Evolutionary conservation across 92 coral and sea anemone species (phyloP).

Genomic region (Montipora capitata): DNA sequence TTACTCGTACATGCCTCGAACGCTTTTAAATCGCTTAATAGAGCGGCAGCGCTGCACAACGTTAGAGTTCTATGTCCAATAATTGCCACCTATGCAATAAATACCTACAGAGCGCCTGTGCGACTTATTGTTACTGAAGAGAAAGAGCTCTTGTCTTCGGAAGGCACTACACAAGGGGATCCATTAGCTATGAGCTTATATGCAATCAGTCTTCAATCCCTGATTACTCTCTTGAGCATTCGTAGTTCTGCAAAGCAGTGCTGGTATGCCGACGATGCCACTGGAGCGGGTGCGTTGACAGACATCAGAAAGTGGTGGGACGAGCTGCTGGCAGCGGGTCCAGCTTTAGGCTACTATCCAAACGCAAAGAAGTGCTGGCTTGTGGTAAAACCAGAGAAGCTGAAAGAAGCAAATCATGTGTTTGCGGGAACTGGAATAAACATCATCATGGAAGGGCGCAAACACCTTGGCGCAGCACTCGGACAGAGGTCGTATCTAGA

Average conservation of each 20-base stretch:
- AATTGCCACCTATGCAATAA: slow-evolving; percentile 49
- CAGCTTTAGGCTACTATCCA: slow-evolving; percentile 53
- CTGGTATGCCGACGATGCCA: slow-evolving; percentile 20
- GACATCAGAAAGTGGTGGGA: slow-evolving; percentile 73
- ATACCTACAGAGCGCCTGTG: slow-evolving; percentile 56
- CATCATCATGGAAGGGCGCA: slow-evolving; percentile 67
- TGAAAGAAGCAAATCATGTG: slow-evolving; percentile 19
- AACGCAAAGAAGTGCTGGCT: slow-evolving; percentile 69
- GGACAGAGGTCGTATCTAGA: slow-evolving; percentile 40
- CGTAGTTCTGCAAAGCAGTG: slow-evolving; percentile 53
- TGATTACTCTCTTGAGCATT: slow-evolving; percentile 39
- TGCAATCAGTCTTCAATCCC: slow-evolving; percentile 60
- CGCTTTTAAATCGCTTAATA: slow-evolving; percentile 62
- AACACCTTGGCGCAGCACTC: slow-evolving; percentile 57
- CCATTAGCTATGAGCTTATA: slow-evolving; percentile 61
- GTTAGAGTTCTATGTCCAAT: background rate
- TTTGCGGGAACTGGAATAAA: slow-evolving; percentile 48
- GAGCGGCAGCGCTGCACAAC: slow-evolving; percentile 59
- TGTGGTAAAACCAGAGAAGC: slow-evolving; percentile 45
- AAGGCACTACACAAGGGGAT: slow-evolving; percentile 56
- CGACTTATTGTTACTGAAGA: slow-evolving; percentile 40
- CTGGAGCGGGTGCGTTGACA: slow-evolving; percentile 41
- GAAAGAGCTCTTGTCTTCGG: slow-evolving; percentile 50
- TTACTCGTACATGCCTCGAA: slow-evolving; percentile 55
- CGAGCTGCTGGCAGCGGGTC: slow-evolving; percentile 38